Base-by-base conservation (phyloP, 2,113 vertebrate species). In the Agapornis roseicollis region DNA sequence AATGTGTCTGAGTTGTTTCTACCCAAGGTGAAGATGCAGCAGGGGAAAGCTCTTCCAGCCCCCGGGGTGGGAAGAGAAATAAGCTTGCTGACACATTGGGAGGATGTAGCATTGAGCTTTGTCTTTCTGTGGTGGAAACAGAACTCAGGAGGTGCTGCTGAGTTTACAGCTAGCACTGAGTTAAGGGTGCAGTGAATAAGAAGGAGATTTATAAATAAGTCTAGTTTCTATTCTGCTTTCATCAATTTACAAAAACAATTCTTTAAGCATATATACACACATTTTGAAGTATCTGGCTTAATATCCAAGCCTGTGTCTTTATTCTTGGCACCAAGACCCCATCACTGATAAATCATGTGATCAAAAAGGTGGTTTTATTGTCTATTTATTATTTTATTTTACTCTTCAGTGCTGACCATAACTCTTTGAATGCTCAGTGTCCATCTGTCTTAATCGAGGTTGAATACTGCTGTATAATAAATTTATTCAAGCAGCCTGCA, bases 81-180 rank as follows among this genome's bases (percentile, higher is more conserved):
- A 52, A 65, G 3, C 7, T 20, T 56, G 23, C 17, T 44, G 65
- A 56, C 22, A 17, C 4, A 6, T 41, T 65, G 28, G 22, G 41
- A 22, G 8, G 35, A 11, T 44, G 24, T 16, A 39, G n/a, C 0
- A 0, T 22, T 69, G 52, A 71, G 11, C 7, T 82, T 37, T 81
- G 41, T 17, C 19, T 24, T 66, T 79, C 29, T 69, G 24, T 11
- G 25, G 9, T 17, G 20, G 58, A 68, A 83, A 76, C 5, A 35
- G 22, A 80, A 1, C 14, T 60, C 19, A 10, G 35, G 35, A 68
- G 47, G 5, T 58, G 31, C 42, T 0, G 0, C 10, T 37, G 63
- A 9, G 13, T n/a, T 78, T 60, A 49, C 23, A 60, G 28, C 19
- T 41, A 25, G 31, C 39, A 7, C 19, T 7, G n/a, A 56, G 23